Evolutionary conservation across 1,140 invertebrate species (phyloP), one percentile per base, ranked within the genome.

Genomic region (Leguminivora glycinivorella): DNA sequence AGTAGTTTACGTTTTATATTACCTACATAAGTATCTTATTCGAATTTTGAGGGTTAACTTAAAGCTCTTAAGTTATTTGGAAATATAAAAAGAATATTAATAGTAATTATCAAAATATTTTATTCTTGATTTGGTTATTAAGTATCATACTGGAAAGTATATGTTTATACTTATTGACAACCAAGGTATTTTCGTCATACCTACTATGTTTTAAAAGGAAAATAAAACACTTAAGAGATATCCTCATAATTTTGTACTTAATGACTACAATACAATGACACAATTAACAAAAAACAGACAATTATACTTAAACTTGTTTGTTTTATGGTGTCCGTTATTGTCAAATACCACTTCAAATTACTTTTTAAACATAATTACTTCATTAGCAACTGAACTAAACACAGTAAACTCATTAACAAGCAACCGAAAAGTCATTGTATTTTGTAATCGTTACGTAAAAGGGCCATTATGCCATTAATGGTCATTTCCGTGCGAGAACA

Each of bases 401-500:
- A 63, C 58, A 34, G 26, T 34, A 29, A 29, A 3, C 58, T 63
- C 58, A 63, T 63, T 63, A 63, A 34, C 58, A 63, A 63, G 14
- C 24, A 43, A 24, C 56, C 14, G 3, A 60, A 26, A 60, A 25
- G 58, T 34, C 58, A 63, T 60, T 52, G 17, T 60, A 60, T 31
- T 67, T 38, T 60, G 56, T 63, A 63, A 63, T 67, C 38, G 66
- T 67, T 40, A 67, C 34, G 9, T 67, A 67, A 67, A 67, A 40
- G 38, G 34, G n/a, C 63, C 66, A 67, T 67, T 67, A 67, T 19
- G n/a, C 63, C 66, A 67, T 67, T 67, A 67, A 40, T 31, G 34
- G 66, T 22, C 66, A 67, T 67, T 67, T 22, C 66, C 66, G 66
- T 38, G 25, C 31, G 66, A 40, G 66, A 38, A 67, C 66, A 67